phyloP scores from a whole-genome alignment of 92 coral and sea anemone species.

The Parazoanthus swiftii region DNA sequence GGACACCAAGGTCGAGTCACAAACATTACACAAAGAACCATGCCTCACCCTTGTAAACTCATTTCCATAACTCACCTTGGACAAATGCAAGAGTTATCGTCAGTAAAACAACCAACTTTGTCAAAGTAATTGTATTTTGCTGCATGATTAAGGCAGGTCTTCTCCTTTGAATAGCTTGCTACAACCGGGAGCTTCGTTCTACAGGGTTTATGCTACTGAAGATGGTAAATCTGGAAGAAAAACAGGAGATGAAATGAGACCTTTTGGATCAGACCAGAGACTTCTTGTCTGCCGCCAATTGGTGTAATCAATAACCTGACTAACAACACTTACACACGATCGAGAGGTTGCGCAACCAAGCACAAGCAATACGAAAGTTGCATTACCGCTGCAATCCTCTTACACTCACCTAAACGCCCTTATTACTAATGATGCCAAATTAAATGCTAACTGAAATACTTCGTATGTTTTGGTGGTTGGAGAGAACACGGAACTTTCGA shows the following conservation, averaged over 20 bases:
- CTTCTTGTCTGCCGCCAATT: background rate
- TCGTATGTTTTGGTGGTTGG: too few relatives aligned
- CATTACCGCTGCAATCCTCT: background rate
- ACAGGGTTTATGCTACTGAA: background rate
- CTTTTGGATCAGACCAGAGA: background rate
- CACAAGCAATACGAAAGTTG: background rate
- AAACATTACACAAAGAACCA: background rate
- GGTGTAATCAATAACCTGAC: background rate
- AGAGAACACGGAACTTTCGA: too few relatives aligned
- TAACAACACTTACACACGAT: background rate
- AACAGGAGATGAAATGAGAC: background rate
- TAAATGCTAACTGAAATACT: too few relatives aligned
- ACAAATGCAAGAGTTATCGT: background rate
- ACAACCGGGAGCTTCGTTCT: background rate
- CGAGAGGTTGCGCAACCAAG: background rate
- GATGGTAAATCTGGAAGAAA: background rate
- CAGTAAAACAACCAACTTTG: background rate
- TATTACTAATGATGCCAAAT: too few relatives aligned
- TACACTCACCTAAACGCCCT: too few relatives aligned
- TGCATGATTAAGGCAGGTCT: background rate
- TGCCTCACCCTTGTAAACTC: background rate
- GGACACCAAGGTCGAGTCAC: background rate
- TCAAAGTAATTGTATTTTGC: background rate
- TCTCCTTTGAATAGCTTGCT: background rate
- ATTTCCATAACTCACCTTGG: constrained; percentile 17